Base-by-base conservation (phyloP, 2,113 vertebrate genomes). In the Crotophaga sulcirostris region DNA sequence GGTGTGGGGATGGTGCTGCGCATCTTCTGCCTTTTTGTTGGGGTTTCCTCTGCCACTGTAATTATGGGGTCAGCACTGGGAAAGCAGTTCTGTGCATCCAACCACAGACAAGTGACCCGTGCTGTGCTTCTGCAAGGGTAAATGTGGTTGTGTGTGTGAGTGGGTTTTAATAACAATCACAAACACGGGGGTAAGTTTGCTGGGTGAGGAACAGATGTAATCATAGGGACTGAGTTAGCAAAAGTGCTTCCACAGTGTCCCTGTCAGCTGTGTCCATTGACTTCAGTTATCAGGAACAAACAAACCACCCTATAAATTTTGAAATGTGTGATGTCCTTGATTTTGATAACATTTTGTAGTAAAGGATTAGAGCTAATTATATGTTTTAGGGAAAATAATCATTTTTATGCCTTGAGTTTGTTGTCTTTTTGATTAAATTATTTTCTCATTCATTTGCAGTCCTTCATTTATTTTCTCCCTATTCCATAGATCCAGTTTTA, bases 101-200 rank as follows among this genome's bases (percentile, higher is more conserved):
- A 1, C 51, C 2, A 4, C 26, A 54, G 16, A 10, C 17, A 14
- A 38, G 24, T 0, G 1, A 4, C 21, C 42, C 3, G 8, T 20
- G 3, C 19, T 4, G 8, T 20, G 3, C 19, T 10, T 38, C 9
- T 77, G 68, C 36, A 10, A 2, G 52, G 2, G 0, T 7, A 13
- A 33, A 33, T 1, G 3, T 44, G 55, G n/a, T 29, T 18, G 12
- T 0, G 1, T 12, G 10, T 0, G 0, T 5, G 34, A 36, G 13
- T 8, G 34, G 58, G 5, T n/a, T 66, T 49, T 23, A 36, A 9
- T 23, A 28, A 6, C 2, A 23, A 6, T 29, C 31, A 11, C 0
- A 1, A 15, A 11, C 6, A 2, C 1, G 10, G 1, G 3, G n/a
- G 51, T 12, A 23, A 23, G 60, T 2, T 25, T 8, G 51, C 2